A percentile compares a stretch with the other conserved stretches of the same genome.
These are phyloP conservation scores for Colletes latitarsis DNA, from an alignment of 1,140 invertebrate species.

Conservation along the genomic window DNA sequence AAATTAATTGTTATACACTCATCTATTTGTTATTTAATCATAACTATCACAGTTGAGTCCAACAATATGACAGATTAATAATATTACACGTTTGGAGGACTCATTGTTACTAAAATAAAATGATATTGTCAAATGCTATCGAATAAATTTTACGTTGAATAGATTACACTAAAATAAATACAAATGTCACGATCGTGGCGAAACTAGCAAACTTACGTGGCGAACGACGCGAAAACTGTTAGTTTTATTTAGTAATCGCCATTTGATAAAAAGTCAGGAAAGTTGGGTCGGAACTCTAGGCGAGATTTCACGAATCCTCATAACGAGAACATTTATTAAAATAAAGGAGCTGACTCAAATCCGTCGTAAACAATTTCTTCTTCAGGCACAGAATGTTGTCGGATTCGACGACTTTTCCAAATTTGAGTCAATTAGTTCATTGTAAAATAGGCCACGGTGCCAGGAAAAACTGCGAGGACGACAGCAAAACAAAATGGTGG, in stretches of 20 bases:
- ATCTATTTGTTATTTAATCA: neutral
- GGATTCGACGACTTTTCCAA: conserved; percentile 7
- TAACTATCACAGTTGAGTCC: neutral
- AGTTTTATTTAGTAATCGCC: conserved; percentile 72
- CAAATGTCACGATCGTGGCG: neutral
- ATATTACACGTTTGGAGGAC: neutral
- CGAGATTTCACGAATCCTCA: conserved; percentile 73
- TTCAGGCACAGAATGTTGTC: neutral
- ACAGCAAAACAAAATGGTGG: conserved; percentile 79
- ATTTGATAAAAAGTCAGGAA: conserved; percentile 77
- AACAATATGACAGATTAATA: neutral
- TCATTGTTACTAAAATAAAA: conserved; percentile 2
- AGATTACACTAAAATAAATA: neutral
- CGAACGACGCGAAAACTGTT: conserved; percentile 57
- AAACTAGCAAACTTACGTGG: conserved; percentile 60
- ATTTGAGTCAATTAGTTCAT: conserved; percentile 62
- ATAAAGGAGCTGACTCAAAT: conserved; percentile 2
- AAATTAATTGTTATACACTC: neutral
- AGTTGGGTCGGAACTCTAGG: conserved; percentile 71
- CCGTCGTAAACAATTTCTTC: neutral
- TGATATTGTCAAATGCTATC: neutral
- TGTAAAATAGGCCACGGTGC: conserved; percentile 66
- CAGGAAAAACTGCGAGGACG: conserved; percentile 74
- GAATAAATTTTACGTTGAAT: neutral
- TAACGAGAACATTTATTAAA: conserved; percentile 56